These are phyloP conservation scores for Nycticorax nycticorax DNA, from an alignment of 2,113 vertebrate species.

Conservation along the genomic window DNA sequence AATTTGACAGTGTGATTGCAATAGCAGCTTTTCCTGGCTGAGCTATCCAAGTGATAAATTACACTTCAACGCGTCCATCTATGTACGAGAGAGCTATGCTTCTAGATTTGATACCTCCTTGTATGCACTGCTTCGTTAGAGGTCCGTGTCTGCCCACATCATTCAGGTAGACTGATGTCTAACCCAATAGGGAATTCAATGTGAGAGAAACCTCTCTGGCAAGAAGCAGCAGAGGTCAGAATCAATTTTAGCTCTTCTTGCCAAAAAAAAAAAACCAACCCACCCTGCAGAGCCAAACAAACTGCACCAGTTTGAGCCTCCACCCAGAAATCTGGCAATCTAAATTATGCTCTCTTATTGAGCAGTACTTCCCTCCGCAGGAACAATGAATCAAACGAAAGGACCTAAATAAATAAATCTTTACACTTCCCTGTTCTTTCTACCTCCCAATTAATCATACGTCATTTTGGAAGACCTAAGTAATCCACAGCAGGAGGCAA, in stretches of 20 bases:
- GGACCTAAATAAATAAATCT: constrained; percentile 58
- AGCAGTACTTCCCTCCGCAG: constrained; percentile 52
- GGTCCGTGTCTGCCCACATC: background rate
- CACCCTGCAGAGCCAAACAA: constrained; percentile 7
- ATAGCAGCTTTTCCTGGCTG: background rate
- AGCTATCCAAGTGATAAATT: background rate
- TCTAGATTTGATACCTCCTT: background rate
- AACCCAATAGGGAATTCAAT: background rate
- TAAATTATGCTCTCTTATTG: constrained; percentile 46
- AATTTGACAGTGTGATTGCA: background rate
- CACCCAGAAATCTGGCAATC: constrained; percentile 60
- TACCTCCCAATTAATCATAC: constrained; percentile 39
- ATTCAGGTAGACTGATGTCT: background rate
- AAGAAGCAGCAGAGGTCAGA: background rate
- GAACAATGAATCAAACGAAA: constrained; percentile 61
- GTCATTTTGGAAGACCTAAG: constrained; percentile 30
- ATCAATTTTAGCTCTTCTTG: background rate
- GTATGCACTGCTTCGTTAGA: background rate
- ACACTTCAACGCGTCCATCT: background rate
- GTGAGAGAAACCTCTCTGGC: background rate
- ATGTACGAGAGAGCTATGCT: accelerated
- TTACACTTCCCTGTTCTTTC: constrained; percentile 69
- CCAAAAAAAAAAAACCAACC: background rate
- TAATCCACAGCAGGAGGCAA: constrained; percentile 18
- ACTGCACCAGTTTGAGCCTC: constrained; percentile 27